phyloP scores from a whole-genome alignment of 1,140 invertebrate genomes.

The Eueides isabella region DNA sequence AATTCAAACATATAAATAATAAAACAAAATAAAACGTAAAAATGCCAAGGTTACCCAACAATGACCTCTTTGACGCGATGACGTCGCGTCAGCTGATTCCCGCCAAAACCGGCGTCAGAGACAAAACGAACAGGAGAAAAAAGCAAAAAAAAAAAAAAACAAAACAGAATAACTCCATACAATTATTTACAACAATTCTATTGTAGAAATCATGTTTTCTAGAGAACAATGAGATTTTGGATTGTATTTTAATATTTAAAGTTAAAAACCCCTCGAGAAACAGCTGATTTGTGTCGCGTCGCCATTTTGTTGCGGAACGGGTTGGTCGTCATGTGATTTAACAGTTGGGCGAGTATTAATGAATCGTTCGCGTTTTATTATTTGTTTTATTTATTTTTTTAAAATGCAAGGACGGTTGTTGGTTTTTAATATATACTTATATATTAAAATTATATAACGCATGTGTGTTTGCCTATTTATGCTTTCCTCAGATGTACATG shows the following conservation, averaged over 20 bases:
- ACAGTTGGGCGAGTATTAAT: conserved; percentile 2
- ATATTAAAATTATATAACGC: too few species aligned
- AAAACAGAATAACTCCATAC: background rate
- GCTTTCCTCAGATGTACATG: too few species aligned
- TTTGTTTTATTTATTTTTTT: background rate
- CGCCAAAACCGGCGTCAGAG: conserved; percentile 55
- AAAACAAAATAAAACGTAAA: background rate
- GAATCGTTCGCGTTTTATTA: conserved; percentile 2
- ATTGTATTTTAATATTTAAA: background rate
- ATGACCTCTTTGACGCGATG: conserved; percentile 25
- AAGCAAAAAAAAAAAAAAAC: too few species aligned
- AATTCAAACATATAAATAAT: conserved; percentile 3
- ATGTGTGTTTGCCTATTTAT: too few species aligned
- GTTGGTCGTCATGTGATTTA: conserved; percentile 11
- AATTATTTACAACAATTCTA: conserved; percentile 15
- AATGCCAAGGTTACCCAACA: conserved; percentile 24
- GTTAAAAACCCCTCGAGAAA: conserved; percentile 3
- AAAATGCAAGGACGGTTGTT: too few species aligned
- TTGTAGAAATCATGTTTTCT: conserved; percentile 2
- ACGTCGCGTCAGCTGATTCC: conserved; percentile 64
- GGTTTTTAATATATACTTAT: too few species aligned
- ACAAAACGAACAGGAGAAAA: conserved; percentile 32
- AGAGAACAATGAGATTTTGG: background rate
- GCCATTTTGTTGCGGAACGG: conserved; percentile 10
- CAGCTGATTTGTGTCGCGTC: conserved; percentile 6